Base-by-base conservation (phyloP, 2,888 invertebrate genomes). In the Oegoconia quadripuncta region DNA sequence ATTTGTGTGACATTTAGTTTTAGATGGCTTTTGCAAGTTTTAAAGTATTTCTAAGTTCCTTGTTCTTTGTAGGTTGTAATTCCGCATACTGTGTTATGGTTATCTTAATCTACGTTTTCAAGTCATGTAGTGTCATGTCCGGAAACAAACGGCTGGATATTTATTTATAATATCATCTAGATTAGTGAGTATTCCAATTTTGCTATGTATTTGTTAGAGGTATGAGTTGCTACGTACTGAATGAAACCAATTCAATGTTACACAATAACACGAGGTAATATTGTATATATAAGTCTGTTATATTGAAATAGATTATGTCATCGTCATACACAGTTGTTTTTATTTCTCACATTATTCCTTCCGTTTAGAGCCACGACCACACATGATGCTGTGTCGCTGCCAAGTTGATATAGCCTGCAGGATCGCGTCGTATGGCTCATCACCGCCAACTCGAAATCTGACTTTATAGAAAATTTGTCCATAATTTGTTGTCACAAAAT, bases 201-300 rank as follows among this genome's bases (percentile, higher is more conserved):
- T 76, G 71, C 60, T 60, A 65, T 74, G 73, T 82, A 81, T 82
- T 81, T 80, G 78, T 81, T 77, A 67, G 50, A 8, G 4, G 66
- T 71, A 70, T 73, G 73, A 64, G 70, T 73, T 70, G 65, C 69
- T 73, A 57, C 67, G 66, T 74, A 66, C 67, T 55, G 58, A 64
- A 63, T 54, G 57, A 73, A 69, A 74, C 70, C 70, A 70, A 66
- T 74, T 74, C 58, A 74, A 77, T 80, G 81, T 78, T 82, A 73
- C 65, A 60, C 59, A 64, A 80, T 78, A 81, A 73, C 65, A 60
- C 59, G 64, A 64, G 46, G 63, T 71, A 77, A 76, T 67, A 79
- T 73, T 74, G 82, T 86, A 80, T 84, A 81, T 78, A 76, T 74
- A 75, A 84, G 82, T 86, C 82, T 87, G 84, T 86, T 87, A 81